Conservation (phyloP, 2,888 invertebrate genomes). For the Glaucopsyche alexis region DNA sequence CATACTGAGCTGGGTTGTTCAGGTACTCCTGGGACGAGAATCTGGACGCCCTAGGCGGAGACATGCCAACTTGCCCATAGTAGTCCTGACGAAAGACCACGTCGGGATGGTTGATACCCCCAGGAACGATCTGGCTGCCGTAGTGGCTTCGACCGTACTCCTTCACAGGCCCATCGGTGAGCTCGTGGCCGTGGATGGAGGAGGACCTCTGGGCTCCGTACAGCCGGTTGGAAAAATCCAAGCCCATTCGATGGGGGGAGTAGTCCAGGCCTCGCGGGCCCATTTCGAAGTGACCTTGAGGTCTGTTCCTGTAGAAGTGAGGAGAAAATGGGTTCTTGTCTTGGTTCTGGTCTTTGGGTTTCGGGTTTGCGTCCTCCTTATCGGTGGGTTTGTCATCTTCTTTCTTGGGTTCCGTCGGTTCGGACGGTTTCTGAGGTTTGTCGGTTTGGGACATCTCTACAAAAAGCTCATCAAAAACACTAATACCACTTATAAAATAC, state of each 20-base stretch:
- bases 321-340: constrained; percentile 71
- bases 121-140: constrained; percentile 66
- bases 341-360: constrained; percentile 43
- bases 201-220: constrained; percentile 71
- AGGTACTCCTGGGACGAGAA: constrained; percentile 76
- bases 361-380: constrained; percentile 52
- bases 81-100: constrained; percentile 72
- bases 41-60: constrained; percentile 65
- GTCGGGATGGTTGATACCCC: constrained; percentile 67
- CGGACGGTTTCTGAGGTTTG: constrained; percentile 68
- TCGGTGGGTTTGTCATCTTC: constrained; percentile 53
- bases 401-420: constrained; percentile 53
- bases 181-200: constrained; percentile 72
- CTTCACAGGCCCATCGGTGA: constrained; percentile 63
- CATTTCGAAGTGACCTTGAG: constrained; percentile 75
- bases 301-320: constrained; percentile 61
- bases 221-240: constrained; percentile 65
- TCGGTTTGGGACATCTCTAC: constrained; percentile 70
- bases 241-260: constrained; percentile 69
- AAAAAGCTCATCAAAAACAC: constrained; percentile 47
- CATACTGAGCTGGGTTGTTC: constrained; percentile 67
- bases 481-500: constrained; percentile 38
- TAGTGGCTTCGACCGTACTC: constrained; percentile 62
- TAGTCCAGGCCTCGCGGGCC: constrained; percentile 72
- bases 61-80: constrained; percentile 64